These are phyloP conservation scores for Psittacara wagleri DNA, from an alignment of 2,113 vertebrate genomes.

Conservation along the genomic window DNA sequence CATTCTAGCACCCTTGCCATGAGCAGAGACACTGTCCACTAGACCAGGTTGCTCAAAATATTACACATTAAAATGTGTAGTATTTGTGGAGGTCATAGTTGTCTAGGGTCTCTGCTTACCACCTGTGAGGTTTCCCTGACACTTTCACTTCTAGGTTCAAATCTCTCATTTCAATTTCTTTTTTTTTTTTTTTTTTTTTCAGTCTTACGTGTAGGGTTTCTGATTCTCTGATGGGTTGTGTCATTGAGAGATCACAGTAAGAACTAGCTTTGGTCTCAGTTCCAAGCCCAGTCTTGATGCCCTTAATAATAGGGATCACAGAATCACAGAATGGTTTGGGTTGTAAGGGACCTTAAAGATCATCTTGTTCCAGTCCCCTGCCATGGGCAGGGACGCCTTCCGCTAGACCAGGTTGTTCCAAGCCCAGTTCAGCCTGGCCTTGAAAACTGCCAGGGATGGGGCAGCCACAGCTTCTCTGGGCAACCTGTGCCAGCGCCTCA, in stretches of 20 bases:
- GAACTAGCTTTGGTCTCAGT: background rate
- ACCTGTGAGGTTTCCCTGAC: background rate
- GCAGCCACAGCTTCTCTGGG: background rate
- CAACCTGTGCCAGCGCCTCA: background rate
- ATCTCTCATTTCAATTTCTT: background rate
- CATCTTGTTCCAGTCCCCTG: background rate
- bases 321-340: background rate
- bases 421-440: background rate
- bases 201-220: background rate
- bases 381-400: background rate
- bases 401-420: background rate
- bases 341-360: background rate
- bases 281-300: background rate
- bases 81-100: fast-evolving
- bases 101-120: background rate
- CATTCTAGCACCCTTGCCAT: background rate
- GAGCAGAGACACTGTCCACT: background rate
- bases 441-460: background rate
- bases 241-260: background rate
- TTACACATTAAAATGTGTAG: background rate
- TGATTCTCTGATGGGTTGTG: background rate
- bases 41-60: background rate
- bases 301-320: background rate
- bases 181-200: background rate
- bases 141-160: background rate